Evolutionary conservation across 2,888 invertebrate species (phyloP).

Genomic region (Apamea crenata): DNA sequence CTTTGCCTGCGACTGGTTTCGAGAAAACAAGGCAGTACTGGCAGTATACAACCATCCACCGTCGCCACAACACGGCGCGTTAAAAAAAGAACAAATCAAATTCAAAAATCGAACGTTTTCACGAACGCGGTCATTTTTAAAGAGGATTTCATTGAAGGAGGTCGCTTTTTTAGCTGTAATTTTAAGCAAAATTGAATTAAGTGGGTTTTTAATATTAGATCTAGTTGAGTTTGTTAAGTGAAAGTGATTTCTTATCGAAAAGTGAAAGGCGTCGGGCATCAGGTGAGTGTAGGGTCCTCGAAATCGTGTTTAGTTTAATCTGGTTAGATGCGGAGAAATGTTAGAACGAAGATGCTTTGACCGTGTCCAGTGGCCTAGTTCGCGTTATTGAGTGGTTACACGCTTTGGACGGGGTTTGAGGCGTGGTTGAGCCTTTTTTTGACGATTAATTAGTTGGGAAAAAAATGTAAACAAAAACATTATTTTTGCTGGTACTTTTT

Average conservation of each 20-base stretch:
- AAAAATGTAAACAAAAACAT: constrained; percentile 15
- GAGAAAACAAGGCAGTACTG: constrained; percentile 81
- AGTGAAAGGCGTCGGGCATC: constrained; percentile 83
- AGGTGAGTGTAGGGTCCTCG: constrained; percentile 78
- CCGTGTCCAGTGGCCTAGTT: constrained; percentile 72
- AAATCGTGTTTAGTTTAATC: constrained; percentile 78
- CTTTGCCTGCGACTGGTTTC: constrained; percentile 79
- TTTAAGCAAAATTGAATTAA: constrained; percentile 50
- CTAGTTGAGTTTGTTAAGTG: constrained; percentile 74
- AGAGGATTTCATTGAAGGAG: constrained; percentile 59
- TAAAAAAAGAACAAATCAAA: constrained; percentile 63
- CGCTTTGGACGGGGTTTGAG: constrained; percentile 23
- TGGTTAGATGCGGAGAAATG: constrained; percentile 70
- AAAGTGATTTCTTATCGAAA: constrained; percentile 84
- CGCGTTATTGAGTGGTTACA: constrained; percentile 29
- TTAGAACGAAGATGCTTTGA: constrained; percentile 73
- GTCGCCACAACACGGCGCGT: constrained; percentile 69
- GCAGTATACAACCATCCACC: constrained; percentile 78
- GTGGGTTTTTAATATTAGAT: constrained; percentile 63
- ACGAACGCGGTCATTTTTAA: constrained; percentile 65
- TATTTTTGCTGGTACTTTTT: not conserved
- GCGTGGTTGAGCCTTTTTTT: constrained; percentile 18
- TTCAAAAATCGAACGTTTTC: constrained; percentile 63
- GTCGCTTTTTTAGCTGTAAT: constrained; percentile 55
- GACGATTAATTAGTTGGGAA: not conserved